Conservation (phyloP, 1,140 invertebrate genomes). For the Pseudachorutes palmiensis region DNA sequence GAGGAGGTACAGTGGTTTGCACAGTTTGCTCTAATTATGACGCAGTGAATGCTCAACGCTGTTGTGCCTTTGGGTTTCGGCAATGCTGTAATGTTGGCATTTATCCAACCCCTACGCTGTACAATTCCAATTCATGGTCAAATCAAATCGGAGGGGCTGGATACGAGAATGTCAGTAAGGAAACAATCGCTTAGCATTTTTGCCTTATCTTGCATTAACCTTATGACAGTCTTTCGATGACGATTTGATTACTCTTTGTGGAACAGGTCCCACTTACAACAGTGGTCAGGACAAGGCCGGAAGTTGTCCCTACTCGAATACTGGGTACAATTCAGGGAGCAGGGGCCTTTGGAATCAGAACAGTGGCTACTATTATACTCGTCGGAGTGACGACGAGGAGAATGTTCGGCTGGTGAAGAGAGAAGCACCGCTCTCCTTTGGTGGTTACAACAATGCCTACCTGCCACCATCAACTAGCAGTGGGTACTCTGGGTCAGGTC, state of each 20-base stretch:
- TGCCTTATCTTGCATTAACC: neutral
- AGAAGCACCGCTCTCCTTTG: neutral
- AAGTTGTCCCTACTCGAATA: neutral
- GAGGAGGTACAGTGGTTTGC: neutral
- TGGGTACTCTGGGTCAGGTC: neutral
- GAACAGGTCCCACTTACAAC: neutral
- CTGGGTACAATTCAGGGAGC: neutral
- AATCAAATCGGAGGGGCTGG: neutral
- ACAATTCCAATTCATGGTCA: too few species aligned
- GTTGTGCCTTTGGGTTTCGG: slow-evolving; percentile 2
- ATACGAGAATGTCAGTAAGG: neutral
- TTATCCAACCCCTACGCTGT: neutral
- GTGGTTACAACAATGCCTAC: neutral
- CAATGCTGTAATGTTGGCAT: slow-evolving; percentile 3
- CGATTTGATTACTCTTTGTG: too few species aligned
- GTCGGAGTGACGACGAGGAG: neutral
- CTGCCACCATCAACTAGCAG: neutral
- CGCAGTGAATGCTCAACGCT: neutral
- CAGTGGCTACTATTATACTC: neutral
- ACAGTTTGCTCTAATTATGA: slow-evolving; percentile 10
- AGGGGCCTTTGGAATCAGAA: neutral
- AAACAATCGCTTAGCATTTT: neutral
- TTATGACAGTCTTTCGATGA: too few species aligned
- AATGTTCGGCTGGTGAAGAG: neutral
- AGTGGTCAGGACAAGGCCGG: neutral